These are phyloP conservation scores for Triops cancriformis DNA, from an alignment of 1,140 invertebrate genomes.

Conservation along the genomic window DNA sequence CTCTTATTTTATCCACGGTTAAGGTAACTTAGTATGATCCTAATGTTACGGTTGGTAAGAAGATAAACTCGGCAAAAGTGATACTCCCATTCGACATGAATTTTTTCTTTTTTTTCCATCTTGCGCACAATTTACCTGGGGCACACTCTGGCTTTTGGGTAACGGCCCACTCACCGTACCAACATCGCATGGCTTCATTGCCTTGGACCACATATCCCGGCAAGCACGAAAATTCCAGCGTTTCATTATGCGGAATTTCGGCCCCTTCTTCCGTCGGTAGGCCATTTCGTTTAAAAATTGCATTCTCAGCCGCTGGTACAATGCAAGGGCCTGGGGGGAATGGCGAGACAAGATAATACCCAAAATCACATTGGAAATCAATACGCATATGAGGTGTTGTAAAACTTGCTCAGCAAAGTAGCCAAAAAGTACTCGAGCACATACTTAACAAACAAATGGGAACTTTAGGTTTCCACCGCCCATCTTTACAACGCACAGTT, in stretches of 20 bases:
- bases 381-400: background rate
- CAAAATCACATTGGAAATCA: background rate
- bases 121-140: slow-evolving; percentile 45
- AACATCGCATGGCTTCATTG: slow-evolving; percentile 59
- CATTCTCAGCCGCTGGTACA: slow-evolving; percentile 52
- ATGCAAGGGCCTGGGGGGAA: slow-evolving; percentile 53
- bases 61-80: too few relatives aligned
- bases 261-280: slow-evolving; percentile 45
- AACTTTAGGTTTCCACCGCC: slow-evolving; percentile 68
- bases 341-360: background rate
- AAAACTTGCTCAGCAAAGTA: background rate
- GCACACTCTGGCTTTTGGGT: slow-evolving; percentile 64
- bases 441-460: slow-evolving; percentile 65
- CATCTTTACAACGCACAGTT: slow-evolving; percentile 65
- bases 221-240: slow-evolving; percentile 55
- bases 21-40: too few relatives aligned
- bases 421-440: slow-evolving; percentile 36
- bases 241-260: slow-evolving; percentile 52
- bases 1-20: too few relatives aligned
- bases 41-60: too few relatives aligned
- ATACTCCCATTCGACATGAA: too few relatives aligned
- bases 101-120: background rate
- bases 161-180: slow-evolving; percentile 65
- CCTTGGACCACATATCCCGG: slow-evolving; percentile 59
- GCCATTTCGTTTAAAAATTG: slow-evolving; percentile 46